phyloP scores from a whole-genome alignment of 2,113 vertebrate genomes.

The Bubalus kerabau region DNA sequence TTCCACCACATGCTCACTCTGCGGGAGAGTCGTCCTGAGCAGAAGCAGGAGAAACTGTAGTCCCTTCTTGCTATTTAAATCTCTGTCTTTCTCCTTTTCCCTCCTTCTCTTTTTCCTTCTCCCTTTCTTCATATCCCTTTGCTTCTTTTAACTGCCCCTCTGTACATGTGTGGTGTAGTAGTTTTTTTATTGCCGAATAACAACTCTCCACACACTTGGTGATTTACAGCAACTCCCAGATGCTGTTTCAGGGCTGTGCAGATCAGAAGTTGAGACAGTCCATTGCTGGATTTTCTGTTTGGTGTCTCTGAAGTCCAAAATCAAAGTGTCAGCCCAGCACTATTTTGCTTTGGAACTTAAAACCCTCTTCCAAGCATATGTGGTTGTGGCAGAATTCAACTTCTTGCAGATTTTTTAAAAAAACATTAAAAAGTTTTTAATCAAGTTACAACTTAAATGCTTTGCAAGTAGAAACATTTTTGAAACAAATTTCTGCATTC shows the following conservation, averaged over 20 bases:
- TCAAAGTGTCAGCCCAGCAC: neutral
- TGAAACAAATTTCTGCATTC: too few species aligned
- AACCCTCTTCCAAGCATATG: neutral
- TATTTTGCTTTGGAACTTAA: neutral
- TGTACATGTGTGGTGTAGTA: neutral
- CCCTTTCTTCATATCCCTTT: too few species aligned
- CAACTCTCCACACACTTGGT: neutral
- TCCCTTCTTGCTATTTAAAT: neutral
- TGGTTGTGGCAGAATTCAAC: neutral
- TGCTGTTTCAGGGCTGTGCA: neutral
- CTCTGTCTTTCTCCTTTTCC: too few species aligned
- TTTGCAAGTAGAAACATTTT: too few species aligned
- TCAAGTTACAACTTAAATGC: too few species aligned
- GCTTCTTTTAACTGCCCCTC: neutral
- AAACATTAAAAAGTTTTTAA: too few species aligned
- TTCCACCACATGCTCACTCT: neutral
- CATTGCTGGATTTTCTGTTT: neutral
- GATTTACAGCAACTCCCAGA: neutral
- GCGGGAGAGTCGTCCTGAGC: neutral
- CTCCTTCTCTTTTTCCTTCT: too few species aligned
- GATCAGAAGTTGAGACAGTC: neutral
- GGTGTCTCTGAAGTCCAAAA: neutral
- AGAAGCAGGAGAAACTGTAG: neutral
- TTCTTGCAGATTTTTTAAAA: neutral
- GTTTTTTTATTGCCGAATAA: neutral